phyloP scores from a whole-genome alignment of 2,888 invertebrate genomes.

The Perizoma flavofasciatum region DNA sequence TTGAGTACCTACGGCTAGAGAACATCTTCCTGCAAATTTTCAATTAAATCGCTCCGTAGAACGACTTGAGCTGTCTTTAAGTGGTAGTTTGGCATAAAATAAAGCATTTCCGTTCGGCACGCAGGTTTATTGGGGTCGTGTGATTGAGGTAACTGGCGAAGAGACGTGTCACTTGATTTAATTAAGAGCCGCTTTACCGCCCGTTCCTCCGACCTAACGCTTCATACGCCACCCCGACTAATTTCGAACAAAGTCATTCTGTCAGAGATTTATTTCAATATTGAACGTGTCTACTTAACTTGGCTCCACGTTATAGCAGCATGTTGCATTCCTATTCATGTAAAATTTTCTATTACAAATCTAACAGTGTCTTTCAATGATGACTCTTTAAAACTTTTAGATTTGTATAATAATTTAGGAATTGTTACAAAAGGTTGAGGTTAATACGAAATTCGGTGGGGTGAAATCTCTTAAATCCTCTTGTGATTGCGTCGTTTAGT shows the following conservation, averaged over 20 bases:
- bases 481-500: conserved; percentile 79
- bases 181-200: conserved; percentile 82
- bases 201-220: conserved; percentile 73
- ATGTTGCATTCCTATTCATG: conserved; percentile 8
- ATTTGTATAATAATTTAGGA: too few relatives aligned
- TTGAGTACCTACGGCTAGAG: conserved; percentile 24
- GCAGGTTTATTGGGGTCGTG: conserved; percentile 79
- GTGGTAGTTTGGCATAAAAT: conserved; percentile 53
- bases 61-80: conserved; percentile 38
- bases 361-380: neutral
- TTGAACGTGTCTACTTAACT: conserved; percentile 53
- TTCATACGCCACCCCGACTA: conserved; percentile 68
- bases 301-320: conserved; percentile 7
- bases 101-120: conserved; percentile 65
- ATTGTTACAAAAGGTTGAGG: conserved; percentile 40
- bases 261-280: conserved; percentile 76
- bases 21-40: conserved; percentile 34
- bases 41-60: conserved; percentile 35
- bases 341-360: neutral
- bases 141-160: conserved; percentile 80
- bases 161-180: conserved; percentile 83
- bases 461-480: conserved; percentile 71
- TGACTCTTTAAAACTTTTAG: neutral
- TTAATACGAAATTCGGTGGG: conserved; percentile 52
- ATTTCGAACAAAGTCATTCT: conserved; percentile 76